Percentiles rank a stretch among this genome's conserved stretches.
These are phyloP conservation scores for Hylyphantes graminicola DNA, from an alignment of 1,140 invertebrate genomes.

Conservation along the genomic window DNA sequence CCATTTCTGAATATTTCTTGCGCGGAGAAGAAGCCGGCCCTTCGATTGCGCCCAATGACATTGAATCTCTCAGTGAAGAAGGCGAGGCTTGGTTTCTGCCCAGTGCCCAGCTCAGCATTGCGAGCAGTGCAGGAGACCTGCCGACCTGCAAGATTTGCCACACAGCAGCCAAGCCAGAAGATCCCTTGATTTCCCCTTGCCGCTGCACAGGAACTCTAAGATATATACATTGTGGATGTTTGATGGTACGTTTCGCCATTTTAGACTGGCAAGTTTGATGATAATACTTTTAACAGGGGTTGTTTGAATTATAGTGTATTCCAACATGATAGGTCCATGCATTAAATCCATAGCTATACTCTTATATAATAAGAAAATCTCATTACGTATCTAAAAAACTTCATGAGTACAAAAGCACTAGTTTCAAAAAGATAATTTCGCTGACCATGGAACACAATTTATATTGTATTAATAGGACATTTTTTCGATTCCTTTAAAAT, in stretches of 20 bases:
- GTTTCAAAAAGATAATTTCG: too few relatives aligned
- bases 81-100: conserved; percentile 57
- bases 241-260: conserved; percentile 68
- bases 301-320: too few relatives aligned
- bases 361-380: too few relatives aligned
- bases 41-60: conserved; percentile 58
- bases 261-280: too few relatives aligned
- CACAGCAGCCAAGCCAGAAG: conserved; percentile 68
- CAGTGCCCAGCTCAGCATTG: conserved; percentile 60
- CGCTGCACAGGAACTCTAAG: conserved; percentile 72
- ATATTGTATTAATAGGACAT: too few relatives aligned
- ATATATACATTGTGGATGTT: conserved; percentile 72
- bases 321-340: neutral
- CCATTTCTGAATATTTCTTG: conserved; percentile 57
- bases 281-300: too few relatives aligned
- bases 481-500: too few relatives aligned
- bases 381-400: too few relatives aligned
- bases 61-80: conserved; percentile 54
- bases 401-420: too few relatives aligned
- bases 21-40: conserved; percentile 31
- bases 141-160: conserved; percentile 72
- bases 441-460: too few relatives aligned
- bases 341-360: too few relatives aligned
- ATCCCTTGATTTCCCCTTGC: conserved; percentile 72
- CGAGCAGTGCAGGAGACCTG: conserved; percentile 62